Evolutionary conservation across 2,888 invertebrate species (phyloP).

Genomic region (Microctonus brassicae): DNA sequence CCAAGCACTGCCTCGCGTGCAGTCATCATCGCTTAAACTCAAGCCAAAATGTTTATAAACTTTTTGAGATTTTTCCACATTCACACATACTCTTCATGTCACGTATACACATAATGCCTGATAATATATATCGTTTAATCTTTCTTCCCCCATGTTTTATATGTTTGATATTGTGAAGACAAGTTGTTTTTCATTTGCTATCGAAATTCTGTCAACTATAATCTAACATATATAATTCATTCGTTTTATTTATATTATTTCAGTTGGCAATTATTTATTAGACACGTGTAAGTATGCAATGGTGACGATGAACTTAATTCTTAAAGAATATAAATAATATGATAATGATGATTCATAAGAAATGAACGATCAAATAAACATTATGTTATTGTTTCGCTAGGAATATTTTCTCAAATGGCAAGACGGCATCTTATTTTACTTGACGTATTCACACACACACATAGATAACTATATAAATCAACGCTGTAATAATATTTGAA

Average conservation of each 20-base stretch:
- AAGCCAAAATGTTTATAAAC: neutral
- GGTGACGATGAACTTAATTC: neutral
- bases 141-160: neutral
- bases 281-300: neutral
- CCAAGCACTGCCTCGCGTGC: neutral
- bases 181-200: neutral
- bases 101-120: neutral
- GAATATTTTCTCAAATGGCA: neutral
- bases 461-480: conserved; percentile 62
- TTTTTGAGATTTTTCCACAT: neutral
- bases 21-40: neutral
- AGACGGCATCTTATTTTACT: conserved; percentile 49
- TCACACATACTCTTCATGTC: no score
- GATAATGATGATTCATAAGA: conserved; percentile 22
- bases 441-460: conserved; percentile 53
- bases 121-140: neutral
- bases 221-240: neutral
- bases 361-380: conserved; percentile 13
- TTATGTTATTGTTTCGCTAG: conserved; percentile 16
- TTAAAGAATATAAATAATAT: no score
- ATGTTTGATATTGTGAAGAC: neutral
- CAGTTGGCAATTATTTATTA: neutral
- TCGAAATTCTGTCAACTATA: neutral
- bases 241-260: neutral
- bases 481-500: conserved; percentile 61